Conservation (phyloP, 2,888 invertebrate genomes). For the Drosophila pullipes region DNA sequence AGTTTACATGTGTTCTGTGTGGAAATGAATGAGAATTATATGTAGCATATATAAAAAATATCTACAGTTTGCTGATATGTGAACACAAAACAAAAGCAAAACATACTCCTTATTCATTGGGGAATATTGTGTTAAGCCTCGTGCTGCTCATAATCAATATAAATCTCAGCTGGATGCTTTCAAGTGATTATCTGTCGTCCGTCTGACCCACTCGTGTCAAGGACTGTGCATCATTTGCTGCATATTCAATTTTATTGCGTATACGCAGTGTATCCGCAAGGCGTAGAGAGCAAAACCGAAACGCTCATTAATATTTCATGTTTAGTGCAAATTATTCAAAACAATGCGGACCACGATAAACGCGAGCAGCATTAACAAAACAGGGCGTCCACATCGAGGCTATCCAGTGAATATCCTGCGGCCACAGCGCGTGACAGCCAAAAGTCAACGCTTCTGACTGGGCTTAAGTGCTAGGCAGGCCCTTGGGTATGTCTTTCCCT, state of each 20-base stretch:
- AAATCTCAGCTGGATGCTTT: conserved; percentile 55
- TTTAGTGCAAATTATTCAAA: conserved; percentile 79
- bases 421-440: conserved; percentile 60
- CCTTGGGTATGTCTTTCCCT: conserved; percentile 28
- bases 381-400: conserved; percentile 15
- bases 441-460: conserved; percentile 61
- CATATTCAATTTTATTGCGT: conserved; percentile 79
- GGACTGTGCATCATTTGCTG: conserved; percentile 59
- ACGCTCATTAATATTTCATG: conserved; percentile 81
- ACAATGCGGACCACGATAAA: conserved; percentile 65
- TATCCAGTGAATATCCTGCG: conserved; percentile 52
- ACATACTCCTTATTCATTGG: background rate
- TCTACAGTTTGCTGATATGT: background rate
- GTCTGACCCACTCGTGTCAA: conserved; percentile 24
- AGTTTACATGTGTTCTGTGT: conserved; percentile 18
- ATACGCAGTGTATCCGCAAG: conserved; percentile 61
- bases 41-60: background rate
- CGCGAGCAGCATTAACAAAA: conserved; percentile 71
- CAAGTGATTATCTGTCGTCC: conserved; percentile 57
- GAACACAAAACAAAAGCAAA: background rate
- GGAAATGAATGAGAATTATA: background rate
- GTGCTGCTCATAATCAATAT: conserved; percentile 23
- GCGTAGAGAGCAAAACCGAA: conserved; percentile 24
- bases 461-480: conserved; percentile 55
- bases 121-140: background rate